phyloP scores from a whole-genome alignment of 2,888 invertebrate genomes.

The Aquatica leii region DNA sequence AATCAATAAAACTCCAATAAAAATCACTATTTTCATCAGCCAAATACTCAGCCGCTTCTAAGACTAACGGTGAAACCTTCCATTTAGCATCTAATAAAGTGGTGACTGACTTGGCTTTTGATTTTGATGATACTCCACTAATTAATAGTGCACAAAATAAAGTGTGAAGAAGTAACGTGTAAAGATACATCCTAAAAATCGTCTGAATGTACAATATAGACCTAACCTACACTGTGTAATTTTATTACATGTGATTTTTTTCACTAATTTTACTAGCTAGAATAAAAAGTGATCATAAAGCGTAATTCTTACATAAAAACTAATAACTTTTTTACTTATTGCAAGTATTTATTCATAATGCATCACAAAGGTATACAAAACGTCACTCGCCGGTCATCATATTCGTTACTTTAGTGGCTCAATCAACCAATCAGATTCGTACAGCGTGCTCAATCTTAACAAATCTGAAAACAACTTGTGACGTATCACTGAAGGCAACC shows the following conservation, averaged over 20 bases:
- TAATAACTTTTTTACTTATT: background rate
- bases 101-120: slow-evolving; percentile 80
- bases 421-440: slow-evolving; percentile 4
- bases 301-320: background rate
- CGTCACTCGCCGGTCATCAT: slow-evolving; percentile 8
- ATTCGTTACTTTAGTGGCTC: background rate
- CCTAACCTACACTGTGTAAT: slow-evolving; percentile 7
- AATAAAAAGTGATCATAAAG: background rate
- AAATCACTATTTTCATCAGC: slow-evolving; percentile 80
- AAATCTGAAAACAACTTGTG: background rate
- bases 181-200: slow-evolving; percentile 33
- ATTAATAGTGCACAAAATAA: slow-evolving; percentile 23
- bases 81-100: slow-evolving; percentile 94
- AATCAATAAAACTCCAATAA: slow-evolving; percentile 85
- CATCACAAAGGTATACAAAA: background rate
- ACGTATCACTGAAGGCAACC: too few relatives aligned
- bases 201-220: background rate
- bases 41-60: slow-evolving; percentile 90
- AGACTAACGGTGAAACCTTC: slow-evolving; percentile 87
- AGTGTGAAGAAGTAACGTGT: slow-evolving; percentile 17
- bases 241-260: too few relatives aligned
- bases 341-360: background rate
- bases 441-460: background rate
- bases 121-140: slow-evolving; percentile 44
- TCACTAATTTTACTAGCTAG: background rate